Evolutionary conservation across 2,888 invertebrate species (phyloP).

Genomic region (Melangyna quadrimaculata): DNA sequence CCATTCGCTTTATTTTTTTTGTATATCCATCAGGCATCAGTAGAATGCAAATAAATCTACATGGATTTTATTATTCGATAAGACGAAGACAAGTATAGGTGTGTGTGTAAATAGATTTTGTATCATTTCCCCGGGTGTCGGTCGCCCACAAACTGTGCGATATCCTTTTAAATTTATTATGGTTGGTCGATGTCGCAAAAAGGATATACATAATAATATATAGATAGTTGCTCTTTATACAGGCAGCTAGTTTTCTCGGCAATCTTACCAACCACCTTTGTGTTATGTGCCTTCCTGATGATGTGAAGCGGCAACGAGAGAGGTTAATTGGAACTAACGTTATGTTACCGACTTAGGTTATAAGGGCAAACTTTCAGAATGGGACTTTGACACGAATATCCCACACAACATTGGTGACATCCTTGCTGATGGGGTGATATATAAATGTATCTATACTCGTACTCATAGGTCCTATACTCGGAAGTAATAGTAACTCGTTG

Average conservation of each 20-base stretch:
- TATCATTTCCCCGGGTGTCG: not conserved
- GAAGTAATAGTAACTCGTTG: conserved; percentile 23
- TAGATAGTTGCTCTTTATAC: conserved; percentile 2
- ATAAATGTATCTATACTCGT: not conserved
- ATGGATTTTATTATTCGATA: conserved; percentile 46
- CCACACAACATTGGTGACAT: conserved; percentile 9
- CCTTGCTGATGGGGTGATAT: conserved; percentile 24
- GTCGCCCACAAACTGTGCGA: conserved; percentile 33
- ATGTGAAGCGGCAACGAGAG: conserved; percentile 10
- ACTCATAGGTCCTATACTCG: not conserved
- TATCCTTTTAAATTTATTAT: conserved; percentile 63
- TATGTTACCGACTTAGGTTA: conserved; percentile 39
- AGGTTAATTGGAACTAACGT: conserved; percentile 67
- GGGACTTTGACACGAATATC: conserved; percentile 55
- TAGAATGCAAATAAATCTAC: conserved; percentile 53
- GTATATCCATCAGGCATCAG: not conserved
- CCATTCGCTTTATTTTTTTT: not conserved
- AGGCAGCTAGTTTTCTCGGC: conserved; percentile 28
- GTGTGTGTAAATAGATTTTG: conserved; percentile 23
- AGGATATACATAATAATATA: no score
- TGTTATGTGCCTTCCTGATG: conserved; percentile 25
- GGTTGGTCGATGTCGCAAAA: conserved; percentile 59
- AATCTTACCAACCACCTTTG: conserved; percentile 45
- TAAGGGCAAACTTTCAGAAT: conserved; percentile 55
- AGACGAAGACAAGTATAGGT: conserved; percentile 15